These are phyloP conservation scores for Platerodrilus igneus DNA, from an alignment of 2,888 invertebrate genomes.

Conservation along the genomic window DNA sequence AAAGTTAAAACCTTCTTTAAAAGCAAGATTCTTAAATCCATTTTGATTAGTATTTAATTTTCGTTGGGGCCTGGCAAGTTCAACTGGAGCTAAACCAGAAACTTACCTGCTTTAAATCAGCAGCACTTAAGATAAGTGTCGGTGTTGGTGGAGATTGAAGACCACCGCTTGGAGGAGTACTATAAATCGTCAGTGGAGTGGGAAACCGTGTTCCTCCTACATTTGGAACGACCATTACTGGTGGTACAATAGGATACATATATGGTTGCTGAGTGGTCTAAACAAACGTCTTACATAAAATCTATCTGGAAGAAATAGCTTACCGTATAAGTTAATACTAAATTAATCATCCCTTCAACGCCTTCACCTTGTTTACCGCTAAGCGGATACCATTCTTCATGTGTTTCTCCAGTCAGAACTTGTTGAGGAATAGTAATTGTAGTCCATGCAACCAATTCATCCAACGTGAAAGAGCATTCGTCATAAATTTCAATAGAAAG, in stretches of 20 bases:
- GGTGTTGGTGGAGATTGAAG: slow-evolving; percentile 25
- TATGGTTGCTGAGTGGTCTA: slow-evolving; percentile 49
- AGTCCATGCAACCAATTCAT: slow-evolving; percentile 93
- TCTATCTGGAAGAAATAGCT: slow-evolving; percentile 35
- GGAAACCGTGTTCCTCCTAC: slow-evolving; percentile 48
- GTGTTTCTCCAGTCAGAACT: slow-evolving; percentile 81
- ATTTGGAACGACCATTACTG: slow-evolving; percentile 68
- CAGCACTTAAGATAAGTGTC: slow-evolving; percentile 52
- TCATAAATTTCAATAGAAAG: slow-evolving; percentile 94
- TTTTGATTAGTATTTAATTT: background rate
- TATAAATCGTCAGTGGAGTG: slow-evolving; percentile 53
- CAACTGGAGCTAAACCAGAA: slow-evolving; percentile 1
- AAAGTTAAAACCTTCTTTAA: no score
- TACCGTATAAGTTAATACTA: slow-evolving; percentile 78
- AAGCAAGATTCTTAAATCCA: no score
- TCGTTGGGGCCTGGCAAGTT: background rate
- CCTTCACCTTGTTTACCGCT: slow-evolving; percentile 94
- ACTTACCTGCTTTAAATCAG: slow-evolving; percentile 64
- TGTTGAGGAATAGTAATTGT: slow-evolving; percentile 82
- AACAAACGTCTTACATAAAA: slow-evolving; percentile 17
- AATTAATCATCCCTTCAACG: slow-evolving; percentile 87
- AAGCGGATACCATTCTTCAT: slow-evolving; percentile 92
- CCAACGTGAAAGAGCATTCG: slow-evolving; percentile 94
- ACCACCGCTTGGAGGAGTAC: slow-evolving; percentile 36
- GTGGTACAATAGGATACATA: slow-evolving; percentile 52